A percentile compares a stretch with the other conserved stretches of the same genome.
phyloP scores from a whole-genome alignment of 1,140 invertebrate species.

The Rhagoletis pomonella region DNA sequence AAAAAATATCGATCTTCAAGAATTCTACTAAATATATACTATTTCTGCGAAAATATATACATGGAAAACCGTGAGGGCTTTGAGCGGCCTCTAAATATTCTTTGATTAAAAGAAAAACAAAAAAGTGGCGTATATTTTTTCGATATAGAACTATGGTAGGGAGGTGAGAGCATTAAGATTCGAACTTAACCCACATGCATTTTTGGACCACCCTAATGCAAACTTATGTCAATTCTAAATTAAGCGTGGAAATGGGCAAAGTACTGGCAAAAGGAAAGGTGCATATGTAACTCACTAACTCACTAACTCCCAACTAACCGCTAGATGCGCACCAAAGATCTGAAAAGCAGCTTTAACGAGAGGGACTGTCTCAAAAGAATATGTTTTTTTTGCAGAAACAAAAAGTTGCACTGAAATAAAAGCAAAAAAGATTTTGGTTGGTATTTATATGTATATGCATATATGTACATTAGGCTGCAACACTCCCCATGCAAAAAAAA shows the following conservation, averaged over 20 bases:
- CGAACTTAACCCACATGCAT: too few species aligned
- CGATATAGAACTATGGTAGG: too few species aligned
- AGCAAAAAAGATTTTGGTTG: neutral
- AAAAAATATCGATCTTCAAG: too few species aligned
- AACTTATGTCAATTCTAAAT: conserved; percentile 41
- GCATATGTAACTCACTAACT: neutral
- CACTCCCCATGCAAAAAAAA: too few species aligned
- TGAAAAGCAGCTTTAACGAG: conserved; percentile 36
- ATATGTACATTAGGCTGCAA: neutral
- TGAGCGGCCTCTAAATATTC: too few species aligned
- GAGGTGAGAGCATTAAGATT: too few species aligned
- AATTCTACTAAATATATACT: too few species aligned
- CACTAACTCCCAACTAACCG: neutral
- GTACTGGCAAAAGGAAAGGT: neutral
- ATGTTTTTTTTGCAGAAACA: neutral
- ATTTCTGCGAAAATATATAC: too few species aligned
- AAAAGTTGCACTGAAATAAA: neutral
- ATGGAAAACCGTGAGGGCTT: too few species aligned
- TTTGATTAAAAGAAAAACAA: too few species aligned
- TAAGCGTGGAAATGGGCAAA: conserved; percentile 29
- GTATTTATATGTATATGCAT: neutral
- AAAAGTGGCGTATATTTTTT: too few species aligned
- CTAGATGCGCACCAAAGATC: neutral
- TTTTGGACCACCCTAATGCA: neutral
- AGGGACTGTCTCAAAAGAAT: neutral